phyloP scores from a whole-genome alignment of 2,888 invertebrate genomes.

The Dryocosmus kuriphilus region DNA sequence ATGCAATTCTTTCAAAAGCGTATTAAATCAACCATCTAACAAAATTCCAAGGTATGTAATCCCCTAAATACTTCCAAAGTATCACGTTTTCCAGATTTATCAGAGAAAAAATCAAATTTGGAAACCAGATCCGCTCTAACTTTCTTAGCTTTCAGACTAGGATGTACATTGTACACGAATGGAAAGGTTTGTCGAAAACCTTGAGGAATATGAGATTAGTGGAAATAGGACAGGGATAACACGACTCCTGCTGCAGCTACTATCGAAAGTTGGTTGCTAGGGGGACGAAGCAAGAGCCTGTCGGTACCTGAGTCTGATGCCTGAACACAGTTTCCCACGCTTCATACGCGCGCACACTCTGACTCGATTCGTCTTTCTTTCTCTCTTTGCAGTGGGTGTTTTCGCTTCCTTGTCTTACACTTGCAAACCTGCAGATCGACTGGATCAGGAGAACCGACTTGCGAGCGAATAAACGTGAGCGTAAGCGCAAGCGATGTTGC shows the following conservation, averaged over 20 bases:
- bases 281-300: constrained; percentile 52
- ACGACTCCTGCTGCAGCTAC: constrained; percentile 45
- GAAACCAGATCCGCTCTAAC: not conserved
- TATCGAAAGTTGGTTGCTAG: constrained; percentile 44
- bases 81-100: not conserved
- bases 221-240: constrained; percentile 31
- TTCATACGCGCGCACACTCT: constrained; percentile 61
- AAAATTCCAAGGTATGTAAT: not conserved
- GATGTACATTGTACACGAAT: not conserved
- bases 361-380: constrained; percentile 48
- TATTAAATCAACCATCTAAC: not conserved
- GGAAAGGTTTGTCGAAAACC: not conserved
- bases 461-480: constrained; percentile 52
- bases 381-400: constrained; percentile 41
- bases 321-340: constrained; percentile 67
- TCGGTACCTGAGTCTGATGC: constrained; percentile 55
- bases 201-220: constrained; percentile 5
- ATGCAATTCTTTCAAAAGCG: not conserved
- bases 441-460: constrained; percentile 44
- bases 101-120: not conserved
- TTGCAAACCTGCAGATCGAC: constrained; percentile 31
- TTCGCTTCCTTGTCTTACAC: constrained; percentile 36
- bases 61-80: not conserved
- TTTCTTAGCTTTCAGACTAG: not conserved
- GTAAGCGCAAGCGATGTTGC: constrained; percentile 45